These are phyloP conservation scores for Cosmopolites sordidus DNA, from an alignment of 2,888 invertebrate species.

Conservation along the genomic window DNA sequence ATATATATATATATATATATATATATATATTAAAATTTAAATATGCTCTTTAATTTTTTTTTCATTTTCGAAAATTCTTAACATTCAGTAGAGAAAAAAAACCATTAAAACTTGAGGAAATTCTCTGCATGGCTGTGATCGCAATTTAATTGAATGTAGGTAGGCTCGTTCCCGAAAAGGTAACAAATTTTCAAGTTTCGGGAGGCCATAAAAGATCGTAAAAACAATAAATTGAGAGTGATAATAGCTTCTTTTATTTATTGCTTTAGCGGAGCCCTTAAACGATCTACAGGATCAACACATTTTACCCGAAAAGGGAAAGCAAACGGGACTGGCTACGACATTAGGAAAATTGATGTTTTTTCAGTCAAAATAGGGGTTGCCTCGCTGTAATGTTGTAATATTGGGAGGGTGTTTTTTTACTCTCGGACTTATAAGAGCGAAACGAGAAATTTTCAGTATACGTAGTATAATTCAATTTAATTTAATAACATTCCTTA, in stretches of 20 bases:
- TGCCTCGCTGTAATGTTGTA: too few relatives aligned
- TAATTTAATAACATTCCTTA: too few relatives aligned
- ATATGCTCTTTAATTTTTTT: too few relatives aligned
- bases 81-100: too few relatives aligned
- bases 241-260: constrained; percentile 28
- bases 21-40: too few relatives aligned
- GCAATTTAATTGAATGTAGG: constrained; percentile 23
- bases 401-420: too few relatives aligned
- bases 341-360: constrained; percentile 29
- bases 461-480: too few relatives aligned
- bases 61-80: too few relatives aligned
- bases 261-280: constrained; percentile 21
- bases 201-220: constrained; percentile 24
- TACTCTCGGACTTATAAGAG: too few relatives aligned
- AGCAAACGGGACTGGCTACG: constrained; percentile 18
- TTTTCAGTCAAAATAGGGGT: constrained; percentile 7
- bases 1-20: too few relatives aligned
- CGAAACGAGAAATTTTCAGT: too few relatives aligned
- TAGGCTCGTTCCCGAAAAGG: constrained; percentile 19
- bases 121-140: constrained; percentile 5
- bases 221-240: constrained; percentile 28
- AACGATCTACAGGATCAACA: constrained; percentile 28
- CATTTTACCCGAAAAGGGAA: constrained; percentile 25
- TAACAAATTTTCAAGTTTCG: constrained; percentile 24
- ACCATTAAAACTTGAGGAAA: not conserved